Evolutionary conservation across 2,888 invertebrate genomes (phyloP).

Genomic region (Minunthozetes semirufus): DNA sequence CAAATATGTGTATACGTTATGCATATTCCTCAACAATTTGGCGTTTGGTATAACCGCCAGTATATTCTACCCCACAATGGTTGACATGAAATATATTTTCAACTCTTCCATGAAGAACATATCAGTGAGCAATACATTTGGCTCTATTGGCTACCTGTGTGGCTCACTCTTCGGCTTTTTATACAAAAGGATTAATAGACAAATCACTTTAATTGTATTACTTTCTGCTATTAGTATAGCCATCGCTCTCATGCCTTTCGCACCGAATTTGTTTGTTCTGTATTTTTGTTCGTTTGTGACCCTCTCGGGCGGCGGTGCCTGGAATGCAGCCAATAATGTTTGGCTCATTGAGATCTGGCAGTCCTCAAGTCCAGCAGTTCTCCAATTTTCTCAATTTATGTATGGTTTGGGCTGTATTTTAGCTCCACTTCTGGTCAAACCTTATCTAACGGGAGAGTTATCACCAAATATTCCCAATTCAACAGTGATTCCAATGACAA

Average conservation of each 20-base stretch:
- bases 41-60: constrained; percentile 6
- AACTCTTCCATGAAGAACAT: neutral
- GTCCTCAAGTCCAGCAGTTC: constrained; percentile 8
- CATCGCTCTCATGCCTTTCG: constrained; percentile 9
- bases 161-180: constrained; percentile 15
- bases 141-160: neutral
- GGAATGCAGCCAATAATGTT: constrained; percentile 22
- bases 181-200: constrained; percentile 32
- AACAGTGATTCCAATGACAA: neutral
- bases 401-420: constrained; percentile 35
- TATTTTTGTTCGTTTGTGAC: neutral
- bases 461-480: neutral
- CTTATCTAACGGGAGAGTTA: constrained; percentile 29
- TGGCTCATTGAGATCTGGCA: constrained; percentile 37
- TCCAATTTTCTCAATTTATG: constrained; percentile 36
- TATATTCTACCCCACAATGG: neutral
- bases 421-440: constrained; percentile 31
- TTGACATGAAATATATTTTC: constrained; percentile 19
- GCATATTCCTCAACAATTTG: constrained; percentile 4
- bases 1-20: neutral
- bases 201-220: neutral
- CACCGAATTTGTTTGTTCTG: neutral
- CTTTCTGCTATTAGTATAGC: neutral
- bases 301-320: constrained; percentile 9
- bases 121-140: neutral